Evolutionary conservation across 2,888 invertebrate genomes (phyloP), one percentile per base, ranked within the genome.

Genomic region (Epinotia ramella): DNA sequence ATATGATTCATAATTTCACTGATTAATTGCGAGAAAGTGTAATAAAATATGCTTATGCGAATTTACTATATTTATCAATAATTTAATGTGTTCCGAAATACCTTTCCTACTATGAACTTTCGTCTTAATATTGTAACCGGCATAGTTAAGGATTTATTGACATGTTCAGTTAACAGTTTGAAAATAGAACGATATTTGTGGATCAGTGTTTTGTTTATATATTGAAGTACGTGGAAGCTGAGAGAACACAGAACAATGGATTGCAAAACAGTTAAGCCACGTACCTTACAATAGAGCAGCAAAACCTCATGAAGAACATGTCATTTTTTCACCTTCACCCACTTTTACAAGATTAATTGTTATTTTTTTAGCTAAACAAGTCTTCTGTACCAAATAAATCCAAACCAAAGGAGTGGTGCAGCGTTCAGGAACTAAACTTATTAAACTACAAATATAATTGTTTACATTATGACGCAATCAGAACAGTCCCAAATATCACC

Each of bases 361-460:
- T 67, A 66, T 28, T 66, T 56, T 60, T 59, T 71, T 60, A 40
- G 28, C n/a, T 53, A 33, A 13, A 62, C 53, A 60, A 60, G 13
- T 33, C n/a, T 71, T 49, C 16, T 18, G 16, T 40, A 62, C 81
- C 81, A 83, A 84, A 83, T 83, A 84, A 78, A 80, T 79, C 78
- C 78, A 80, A 79, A 84, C 78, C 78, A 80, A 79, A 84, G 83
- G 83, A 85, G 85, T 86, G 85, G 84, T 84, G 79, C 78, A 77
- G 72, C 83, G 84, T 84, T 84, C 82, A 28, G 80, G 82, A 83
- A 82, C 79, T 67, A 33, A 20, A n/a, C 40, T n/a, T 2, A 2
- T 33, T 20, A 20, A 20, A n/a, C 49, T 16, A 59, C 57, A 33
- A n/a, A 49, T 24, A 1, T 16, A 11, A 46, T 65, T 75, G 70